phyloP scores from a whole-genome alignment of 2,888 invertebrate species.

The Andricus quercusramuli region DNA sequence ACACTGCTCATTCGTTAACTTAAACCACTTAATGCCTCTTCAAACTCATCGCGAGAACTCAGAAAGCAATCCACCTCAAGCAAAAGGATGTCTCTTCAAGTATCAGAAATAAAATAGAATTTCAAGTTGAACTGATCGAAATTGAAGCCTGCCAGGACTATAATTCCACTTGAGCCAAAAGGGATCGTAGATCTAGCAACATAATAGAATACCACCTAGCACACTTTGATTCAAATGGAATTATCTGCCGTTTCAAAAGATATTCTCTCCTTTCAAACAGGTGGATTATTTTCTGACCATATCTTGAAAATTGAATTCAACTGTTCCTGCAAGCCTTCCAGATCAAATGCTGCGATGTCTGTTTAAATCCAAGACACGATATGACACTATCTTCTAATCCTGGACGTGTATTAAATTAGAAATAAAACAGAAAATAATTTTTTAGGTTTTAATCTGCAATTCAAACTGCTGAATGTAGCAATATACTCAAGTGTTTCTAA shows the following conservation, averaged over 20 bases:
- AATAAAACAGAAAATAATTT: neutral
- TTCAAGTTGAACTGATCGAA: constrained; percentile 28
- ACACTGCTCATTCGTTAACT: neutral
- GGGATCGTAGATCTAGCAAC: neutral
- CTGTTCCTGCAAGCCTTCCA: constrained; percentile 25
- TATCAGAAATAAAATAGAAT: neutral
- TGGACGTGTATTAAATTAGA: neutral
- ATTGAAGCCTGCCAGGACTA: constrained; percentile 11
- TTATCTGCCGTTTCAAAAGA: constrained; percentile 20
- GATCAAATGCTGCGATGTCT: constrained; percentile 9
- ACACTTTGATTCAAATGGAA: constrained; percentile 26
- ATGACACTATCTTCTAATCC: neutral
- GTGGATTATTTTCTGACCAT: constrained; percentile 13
- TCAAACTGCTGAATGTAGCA: neutral
- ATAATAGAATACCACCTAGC: neutral
- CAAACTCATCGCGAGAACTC: constrained; percentile 24
- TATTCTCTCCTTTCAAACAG: neutral
- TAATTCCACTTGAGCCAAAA: constrained; percentile 5
- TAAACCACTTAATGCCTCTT: constrained; percentile 21
- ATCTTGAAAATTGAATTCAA: neutral
- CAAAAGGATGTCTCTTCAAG: constrained; percentile 33
- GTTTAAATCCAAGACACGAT: constrained; percentile 17
- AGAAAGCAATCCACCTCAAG: constrained; percentile 13
- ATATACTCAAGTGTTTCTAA: too few species aligned
- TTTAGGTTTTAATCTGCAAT: neutral